phyloP scores from a whole-genome alignment of 2,113 vertebrate genomes.

The Festucalex cinctus region DNA sequence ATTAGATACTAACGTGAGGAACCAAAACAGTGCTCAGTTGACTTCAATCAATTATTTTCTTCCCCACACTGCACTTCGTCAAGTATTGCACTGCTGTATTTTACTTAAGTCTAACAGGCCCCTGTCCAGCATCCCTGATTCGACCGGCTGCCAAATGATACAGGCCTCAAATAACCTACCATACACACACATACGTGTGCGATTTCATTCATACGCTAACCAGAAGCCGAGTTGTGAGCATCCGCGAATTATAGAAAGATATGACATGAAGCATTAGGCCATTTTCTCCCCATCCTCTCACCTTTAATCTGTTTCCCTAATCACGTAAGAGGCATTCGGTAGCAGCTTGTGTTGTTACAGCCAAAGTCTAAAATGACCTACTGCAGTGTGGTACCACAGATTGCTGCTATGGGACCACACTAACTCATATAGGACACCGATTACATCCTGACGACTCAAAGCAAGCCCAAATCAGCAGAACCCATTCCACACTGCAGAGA shows the following conservation, averaged over 20 bases:
- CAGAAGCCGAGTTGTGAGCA: neutral
- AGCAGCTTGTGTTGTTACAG: conserved; percentile 50
- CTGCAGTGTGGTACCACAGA: conserved; percentile 69
- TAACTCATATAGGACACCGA: conserved; percentile 45
- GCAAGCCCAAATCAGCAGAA: conserved; percentile 8
- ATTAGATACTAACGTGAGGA: neutral
- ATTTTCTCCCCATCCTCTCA: conserved; percentile 5
- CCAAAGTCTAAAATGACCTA: conserved; percentile 64
- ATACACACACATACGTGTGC: neutral
- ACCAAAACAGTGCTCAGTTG: neutral
- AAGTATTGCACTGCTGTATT: neutral
- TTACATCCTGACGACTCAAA: conserved; percentile 23
- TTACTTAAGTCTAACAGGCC: neutral
- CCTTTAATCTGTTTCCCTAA: neutral
- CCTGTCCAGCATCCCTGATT: neutral
- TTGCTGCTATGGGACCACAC: conserved; percentile 54
- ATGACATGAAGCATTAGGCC: neutral
- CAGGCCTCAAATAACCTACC: conserved; percentile 22
- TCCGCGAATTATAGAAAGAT: neutral
- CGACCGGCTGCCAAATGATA: conserved; percentile 8
- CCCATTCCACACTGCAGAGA: neutral
- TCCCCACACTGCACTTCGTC: neutral
- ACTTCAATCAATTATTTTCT: neutral
- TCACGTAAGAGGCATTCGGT: neutral
- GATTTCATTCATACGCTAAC: neutral